A percentile compares a stretch with the other conserved stretches of the same genome.
These are phyloP conservation scores for Scolopax rusticola DNA, from an alignment of 2,797 vertebrate species.

Conservation along the genomic window DNA sequence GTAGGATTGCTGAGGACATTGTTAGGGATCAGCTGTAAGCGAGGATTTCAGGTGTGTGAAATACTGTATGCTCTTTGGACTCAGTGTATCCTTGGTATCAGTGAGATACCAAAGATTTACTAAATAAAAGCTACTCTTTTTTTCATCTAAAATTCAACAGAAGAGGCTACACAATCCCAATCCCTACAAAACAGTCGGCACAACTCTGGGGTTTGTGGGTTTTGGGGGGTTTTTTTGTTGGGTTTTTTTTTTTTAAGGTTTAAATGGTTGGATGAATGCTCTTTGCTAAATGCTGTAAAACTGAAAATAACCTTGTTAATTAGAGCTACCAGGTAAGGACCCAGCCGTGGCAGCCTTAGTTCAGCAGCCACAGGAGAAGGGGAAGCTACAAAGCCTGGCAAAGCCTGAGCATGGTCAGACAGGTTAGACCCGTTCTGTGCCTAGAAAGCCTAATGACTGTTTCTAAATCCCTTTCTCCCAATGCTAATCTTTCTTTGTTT, in stretches of 20 bases:
- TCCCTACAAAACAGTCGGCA: background rate
- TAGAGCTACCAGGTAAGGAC: background rate
- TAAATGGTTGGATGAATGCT: background rate
- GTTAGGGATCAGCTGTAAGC: background rate
- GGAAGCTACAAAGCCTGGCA: background rate
- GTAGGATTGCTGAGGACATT: background rate
- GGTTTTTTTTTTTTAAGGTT: background rate
- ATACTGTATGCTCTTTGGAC: background rate
- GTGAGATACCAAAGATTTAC: background rate
- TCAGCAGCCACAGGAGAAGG: background rate
- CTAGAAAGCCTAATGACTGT: conserved; percentile 36
- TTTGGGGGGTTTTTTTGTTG: no score
- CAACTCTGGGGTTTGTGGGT: background rate
- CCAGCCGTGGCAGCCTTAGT: background rate
- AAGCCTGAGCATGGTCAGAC: background rate
- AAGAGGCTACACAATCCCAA: background rate
- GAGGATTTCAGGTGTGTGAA: background rate
- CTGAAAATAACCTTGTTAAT: background rate
- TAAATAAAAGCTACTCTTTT: background rate
- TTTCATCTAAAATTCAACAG: background rate
- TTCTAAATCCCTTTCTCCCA: conserved; percentile 45
- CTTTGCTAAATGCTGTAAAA: background rate
- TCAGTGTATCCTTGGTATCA: no score
- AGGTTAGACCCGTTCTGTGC: conserved; percentile 44
- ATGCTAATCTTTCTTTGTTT: conserved; percentile 12